Evolutionary conservation across 2,888 invertebrate genomes (phyloP).

Genomic region (Pyrgus malvae): DNA sequence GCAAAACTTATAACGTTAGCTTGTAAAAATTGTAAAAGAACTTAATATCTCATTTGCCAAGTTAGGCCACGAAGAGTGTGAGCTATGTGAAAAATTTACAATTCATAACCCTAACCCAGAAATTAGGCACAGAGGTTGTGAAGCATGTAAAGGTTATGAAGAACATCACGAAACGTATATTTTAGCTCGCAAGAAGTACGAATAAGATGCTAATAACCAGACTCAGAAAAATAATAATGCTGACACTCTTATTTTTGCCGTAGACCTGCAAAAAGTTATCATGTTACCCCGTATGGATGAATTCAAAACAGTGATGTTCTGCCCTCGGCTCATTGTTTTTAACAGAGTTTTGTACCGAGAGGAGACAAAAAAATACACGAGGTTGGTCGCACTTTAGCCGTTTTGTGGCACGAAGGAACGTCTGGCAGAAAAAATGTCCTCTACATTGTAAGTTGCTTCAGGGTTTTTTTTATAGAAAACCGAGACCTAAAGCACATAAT

Average conservation of each 20-base stretch:
- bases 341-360: constrained; percentile 24
- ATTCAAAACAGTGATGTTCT: constrained; percentile 38
- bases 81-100: not conserved
- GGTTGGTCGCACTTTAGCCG: not conserved
- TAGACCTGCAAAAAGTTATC: constrained; percentile 36
- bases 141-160: not conserved
- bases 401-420: not conserved
- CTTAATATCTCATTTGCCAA: not conserved
- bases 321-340: constrained; percentile 13
- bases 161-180: not conserved
- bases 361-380: not conserved
- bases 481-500: constrained; percentile 23
- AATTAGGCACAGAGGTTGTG: not conserved
- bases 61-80: not conserved
- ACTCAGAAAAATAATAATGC: not conserved
- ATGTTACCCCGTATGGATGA: constrained; percentile 41
- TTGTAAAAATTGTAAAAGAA: not conserved
- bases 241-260: not conserved
- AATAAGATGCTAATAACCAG: not conserved
- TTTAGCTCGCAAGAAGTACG: not conserved
- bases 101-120: not conserved
- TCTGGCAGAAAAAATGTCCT: not conserved
- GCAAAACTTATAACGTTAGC: not conserved
- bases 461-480: constrained; percentile 29
- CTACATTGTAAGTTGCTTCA: constrained; percentile 27